Base-by-base conservation (phyloP, 2,113 vertebrate species). In the Irena cyanogastra region DNA sequence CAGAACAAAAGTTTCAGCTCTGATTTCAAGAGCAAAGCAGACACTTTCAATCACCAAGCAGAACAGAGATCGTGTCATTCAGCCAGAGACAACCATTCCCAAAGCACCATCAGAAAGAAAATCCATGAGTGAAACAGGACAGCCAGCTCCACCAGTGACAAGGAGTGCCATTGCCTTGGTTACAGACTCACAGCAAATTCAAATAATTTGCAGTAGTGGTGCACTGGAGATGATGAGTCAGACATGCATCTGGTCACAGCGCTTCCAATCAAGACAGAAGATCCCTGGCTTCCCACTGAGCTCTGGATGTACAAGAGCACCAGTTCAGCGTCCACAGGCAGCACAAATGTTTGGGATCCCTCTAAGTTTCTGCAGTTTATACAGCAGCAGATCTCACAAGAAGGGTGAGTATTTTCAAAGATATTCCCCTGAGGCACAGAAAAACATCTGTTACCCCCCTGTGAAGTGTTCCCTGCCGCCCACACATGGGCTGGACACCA, bases 401-500 rank as follows among this genome's bases (percentile, higher is more conserved):
- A 86, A 86, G 35, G 27, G 13, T 39, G 30, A 74, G 31, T 69
- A 56, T 92, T 86, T 94, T 83, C 79, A 65, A 86, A 80, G 26
- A 72, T 72, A 70, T 52, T 80, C 56, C 54, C 75, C 63, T 1
- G 5, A 90, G 50, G 63, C 78, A 86, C 27, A 79, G 30, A 16
- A 78, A 56, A 81, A 95, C 88, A 94, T 88, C 93, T 90, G 85
- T 47, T n/a, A 83, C 9, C 14, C 61, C 45, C 13, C 20, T 35
- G 79, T 13, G 50, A 72, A 85, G 87, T 80, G 39, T 77, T 94
- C 75, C 35, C 53, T 76, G 57, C 82, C 75, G 90, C 94, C 94
- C 93, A 93, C 93, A 64, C 68, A 71, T 24, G 72, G 82, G 54
- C 68, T 95, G 90, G 88, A 94, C 91, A 91, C 69, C 31, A 89